These are phyloP conservation scores for Sterrhoptilus dennistouni DNA, from an alignment of 2,113 vertebrate genomes.

Conservation along the genomic window DNA sequence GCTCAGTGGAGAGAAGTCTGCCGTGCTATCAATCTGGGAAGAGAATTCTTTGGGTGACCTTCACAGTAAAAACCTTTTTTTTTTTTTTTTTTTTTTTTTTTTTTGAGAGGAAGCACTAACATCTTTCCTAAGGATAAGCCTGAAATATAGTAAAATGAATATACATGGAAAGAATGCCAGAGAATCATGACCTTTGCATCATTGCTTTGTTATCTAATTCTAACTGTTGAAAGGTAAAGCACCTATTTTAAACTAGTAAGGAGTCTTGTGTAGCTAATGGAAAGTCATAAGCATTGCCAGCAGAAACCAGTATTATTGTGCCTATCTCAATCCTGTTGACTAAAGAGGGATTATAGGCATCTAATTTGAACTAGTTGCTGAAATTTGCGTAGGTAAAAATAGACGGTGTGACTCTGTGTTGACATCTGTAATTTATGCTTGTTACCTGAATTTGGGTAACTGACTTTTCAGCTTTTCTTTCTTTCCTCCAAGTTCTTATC, in stretches of 20 bases:
- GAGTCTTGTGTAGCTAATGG: background rate
- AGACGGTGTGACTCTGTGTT: background rate
- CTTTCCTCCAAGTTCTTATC: background rate
- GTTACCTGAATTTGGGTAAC: background rate
- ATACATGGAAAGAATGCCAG: background rate
- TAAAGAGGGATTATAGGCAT: background rate
- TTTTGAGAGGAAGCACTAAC: background rate
- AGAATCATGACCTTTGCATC: background rate
- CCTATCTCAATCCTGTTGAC: background rate
- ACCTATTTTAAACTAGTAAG: background rate
- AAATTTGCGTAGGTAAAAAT: background rate
- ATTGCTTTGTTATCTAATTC: background rate
- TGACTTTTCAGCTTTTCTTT: background rate
- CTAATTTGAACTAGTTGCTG: background rate
- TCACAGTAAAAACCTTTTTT: background rate
- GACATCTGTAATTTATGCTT: background rate
- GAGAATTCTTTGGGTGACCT: background rate
- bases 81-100: background rate
- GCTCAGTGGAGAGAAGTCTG: background rate
- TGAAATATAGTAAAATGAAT: background rate
- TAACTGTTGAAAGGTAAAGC: background rate
- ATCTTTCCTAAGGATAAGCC: background rate
- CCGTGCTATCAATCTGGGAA: background rate
- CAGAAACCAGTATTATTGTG: background rate
- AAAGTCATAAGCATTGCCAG: background rate